Conservation (phyloP, 2,797 vertebrate species). For the Champsocephalus gunnari region DNA sequence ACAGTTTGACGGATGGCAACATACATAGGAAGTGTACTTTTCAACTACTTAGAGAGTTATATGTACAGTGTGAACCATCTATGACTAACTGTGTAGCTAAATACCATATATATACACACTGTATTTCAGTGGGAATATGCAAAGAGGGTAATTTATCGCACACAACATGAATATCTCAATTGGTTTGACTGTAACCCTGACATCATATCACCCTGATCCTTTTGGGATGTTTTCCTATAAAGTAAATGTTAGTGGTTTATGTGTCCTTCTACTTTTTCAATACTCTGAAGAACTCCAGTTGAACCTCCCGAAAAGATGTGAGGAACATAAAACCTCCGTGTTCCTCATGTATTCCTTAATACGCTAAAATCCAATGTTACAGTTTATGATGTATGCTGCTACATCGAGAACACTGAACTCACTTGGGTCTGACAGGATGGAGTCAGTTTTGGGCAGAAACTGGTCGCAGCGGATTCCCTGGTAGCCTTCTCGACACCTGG, state of each 20-base stretch:
- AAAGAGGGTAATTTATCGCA: no score
- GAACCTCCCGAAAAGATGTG: neutral
- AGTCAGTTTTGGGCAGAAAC: slow-evolving; percentile 98
- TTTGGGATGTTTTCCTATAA: no score
- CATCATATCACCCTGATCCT: no score
- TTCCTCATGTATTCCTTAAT: slow-evolving; percentile 2
- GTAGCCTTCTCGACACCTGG: slow-evolving; percentile 98
- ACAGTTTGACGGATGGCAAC: no score
- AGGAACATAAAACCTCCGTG: neutral
- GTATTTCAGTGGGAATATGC: no score
- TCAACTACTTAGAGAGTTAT: neutral
- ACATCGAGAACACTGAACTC: slow-evolving; percentile 63
- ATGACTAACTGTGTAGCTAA: neutral
- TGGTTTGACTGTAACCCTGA: no score
- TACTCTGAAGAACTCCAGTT: neutral
- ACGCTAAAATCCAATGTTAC: neutral
- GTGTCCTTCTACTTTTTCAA: neutral
- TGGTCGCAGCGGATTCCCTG: slow-evolving; percentile 99
- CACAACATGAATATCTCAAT: no score
- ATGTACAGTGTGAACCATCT: neutral
- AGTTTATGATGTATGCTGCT: neutral
- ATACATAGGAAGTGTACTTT: neutral
- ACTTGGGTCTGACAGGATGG: slow-evolving; percentile 98
- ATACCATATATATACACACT: no score
- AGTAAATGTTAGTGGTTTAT: no score